These are phyloP conservation scores for Canis aureus DNA, from an alignment of 2,113 vertebrate genomes.

Conservation along the genomic window DNA sequence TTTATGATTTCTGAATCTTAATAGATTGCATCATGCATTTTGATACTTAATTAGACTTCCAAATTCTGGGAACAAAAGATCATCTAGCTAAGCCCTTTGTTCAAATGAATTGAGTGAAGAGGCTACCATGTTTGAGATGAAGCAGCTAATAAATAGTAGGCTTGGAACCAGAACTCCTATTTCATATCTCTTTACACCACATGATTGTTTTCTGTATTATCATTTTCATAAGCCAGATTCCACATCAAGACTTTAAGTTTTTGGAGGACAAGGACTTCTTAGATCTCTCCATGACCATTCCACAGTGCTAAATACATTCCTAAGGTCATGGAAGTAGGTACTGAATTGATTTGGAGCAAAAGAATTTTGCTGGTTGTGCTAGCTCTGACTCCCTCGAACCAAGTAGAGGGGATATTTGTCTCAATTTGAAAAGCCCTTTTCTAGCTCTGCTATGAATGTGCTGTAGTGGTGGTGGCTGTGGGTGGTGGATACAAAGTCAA, in stretches of 20 bases:
- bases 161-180: not conserved
- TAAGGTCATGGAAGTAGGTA: not conserved
- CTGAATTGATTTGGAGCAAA: not conserved
- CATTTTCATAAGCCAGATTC: not conserved
- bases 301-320: not conserved
- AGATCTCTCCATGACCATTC: not conserved
- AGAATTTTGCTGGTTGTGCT: not conserved
- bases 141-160: not conserved
- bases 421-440: slow-evolving; percentile 16
- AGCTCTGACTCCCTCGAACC: not conserved
- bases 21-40: not conserved
- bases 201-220: not conserved
- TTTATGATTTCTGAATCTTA: slow-evolving; percentile 10
- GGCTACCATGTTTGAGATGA: not conserved
- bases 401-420: not conserved
- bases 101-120: not conserved
- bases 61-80: slow-evolving; percentile 6
- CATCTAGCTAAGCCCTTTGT: not conserved
- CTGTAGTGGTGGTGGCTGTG: not conserved
- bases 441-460: not conserved
- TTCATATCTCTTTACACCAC: not conserved
- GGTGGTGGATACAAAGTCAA: not conserved
- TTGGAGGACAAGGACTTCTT: slow-evolving; percentile 27
- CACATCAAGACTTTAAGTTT: slow-evolving; percentile 29
- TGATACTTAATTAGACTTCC: not conserved